These are phyloP conservation scores for Hippocampus zosterae DNA, from an alignment of 2,113 vertebrate genomes.

Conservation along the genomic window DNA sequence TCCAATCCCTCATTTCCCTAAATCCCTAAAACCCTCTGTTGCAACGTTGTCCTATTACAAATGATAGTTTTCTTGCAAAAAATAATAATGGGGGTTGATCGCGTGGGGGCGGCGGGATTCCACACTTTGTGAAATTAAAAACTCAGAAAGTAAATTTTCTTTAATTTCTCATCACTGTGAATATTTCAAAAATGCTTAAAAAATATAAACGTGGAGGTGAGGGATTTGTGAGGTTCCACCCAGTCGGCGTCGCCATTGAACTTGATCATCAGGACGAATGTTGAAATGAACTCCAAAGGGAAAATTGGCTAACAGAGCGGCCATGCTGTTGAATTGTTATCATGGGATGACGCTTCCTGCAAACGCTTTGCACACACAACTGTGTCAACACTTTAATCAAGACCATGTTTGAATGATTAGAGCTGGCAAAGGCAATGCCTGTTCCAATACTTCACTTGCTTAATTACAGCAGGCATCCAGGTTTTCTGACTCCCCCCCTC, in stretches of 20 bases:
- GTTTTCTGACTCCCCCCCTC: slow-evolving; percentile 50
- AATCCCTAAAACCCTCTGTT: too few species aligned
- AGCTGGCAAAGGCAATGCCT: slow-evolving; percentile 63
- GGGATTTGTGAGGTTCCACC: neutral
- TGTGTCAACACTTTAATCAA: slow-evolving; percentile 76
- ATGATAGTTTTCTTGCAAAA: too few species aligned
- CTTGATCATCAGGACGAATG: slow-evolving; percentile 1
- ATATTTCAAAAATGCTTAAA: neutral
- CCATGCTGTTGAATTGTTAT: slow-evolving; percentile 42
- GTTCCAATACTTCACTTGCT: slow-evolving; percentile 70
- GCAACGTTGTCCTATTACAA: too few species aligned
- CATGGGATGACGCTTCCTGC: slow-evolving; percentile 50
- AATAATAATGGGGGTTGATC: too few species aligned
- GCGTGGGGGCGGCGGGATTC: too few species aligned
- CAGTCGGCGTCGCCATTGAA: neutral
- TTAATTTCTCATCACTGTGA: too few species aligned
- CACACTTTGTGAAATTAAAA: neutral
- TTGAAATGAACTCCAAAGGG: slow-evolving; percentile 18
- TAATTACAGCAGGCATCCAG: slow-evolving; percentile 71
- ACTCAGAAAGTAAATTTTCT: neutral
- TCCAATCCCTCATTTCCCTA: too few species aligned
- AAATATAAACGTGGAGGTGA: neutral
- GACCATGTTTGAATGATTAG: slow-evolving; percentile 72
- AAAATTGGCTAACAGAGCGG: slow-evolving; percentile 18
- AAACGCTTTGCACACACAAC: slow-evolving; percentile 62